Evolutionary conservation across 2,113 vertebrate species (phyloP).

Genomic region (Cyanoliseus patagonus): DNA sequence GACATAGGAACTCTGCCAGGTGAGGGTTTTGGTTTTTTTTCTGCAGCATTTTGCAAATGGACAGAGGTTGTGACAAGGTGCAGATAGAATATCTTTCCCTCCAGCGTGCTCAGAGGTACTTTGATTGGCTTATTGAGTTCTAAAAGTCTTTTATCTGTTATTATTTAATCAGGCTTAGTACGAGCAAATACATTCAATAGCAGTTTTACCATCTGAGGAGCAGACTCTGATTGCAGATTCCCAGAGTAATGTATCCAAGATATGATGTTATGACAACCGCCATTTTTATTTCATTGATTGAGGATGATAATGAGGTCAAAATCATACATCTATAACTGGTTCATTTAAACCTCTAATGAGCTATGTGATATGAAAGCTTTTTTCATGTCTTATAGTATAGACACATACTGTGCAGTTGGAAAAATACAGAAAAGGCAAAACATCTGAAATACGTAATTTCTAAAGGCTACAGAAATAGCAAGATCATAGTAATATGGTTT

Average conservation of each 20-base stretch:
- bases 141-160: slow-evolving; percentile 4
- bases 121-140: slow-evolving; percentile 31
- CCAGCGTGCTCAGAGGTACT: background rate
- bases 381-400: slow-evolving; percentile 11
- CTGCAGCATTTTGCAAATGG: background rate
- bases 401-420: background rate
- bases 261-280: slow-evolving; percentile 20
- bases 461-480: background rate
- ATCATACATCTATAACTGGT: slow-evolving; percentile 61
- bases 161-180: slow-evolving; percentile 56
- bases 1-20: background rate
- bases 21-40: background rate
- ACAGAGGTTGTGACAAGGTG: background rate
- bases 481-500: background rate
- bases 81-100: background rate
- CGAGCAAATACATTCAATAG: slow-evolving; percentile 2
- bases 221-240: slow-evolving; percentile 50
- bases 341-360: slow-evolving; percentile 69
- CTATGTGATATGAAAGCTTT: slow-evolving; percentile 58
- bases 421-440: background rate
- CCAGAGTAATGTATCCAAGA: slow-evolving; percentile 20
- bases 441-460: background rate
- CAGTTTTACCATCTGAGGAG: background rate
- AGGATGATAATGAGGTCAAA: slow-evolving; percentile 66
- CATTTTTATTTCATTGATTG: slow-evolving; percentile 68